Conservation (phyloP, 2,797 vertebrate genomes). For the Coregonus ussuriensis region DNA sequence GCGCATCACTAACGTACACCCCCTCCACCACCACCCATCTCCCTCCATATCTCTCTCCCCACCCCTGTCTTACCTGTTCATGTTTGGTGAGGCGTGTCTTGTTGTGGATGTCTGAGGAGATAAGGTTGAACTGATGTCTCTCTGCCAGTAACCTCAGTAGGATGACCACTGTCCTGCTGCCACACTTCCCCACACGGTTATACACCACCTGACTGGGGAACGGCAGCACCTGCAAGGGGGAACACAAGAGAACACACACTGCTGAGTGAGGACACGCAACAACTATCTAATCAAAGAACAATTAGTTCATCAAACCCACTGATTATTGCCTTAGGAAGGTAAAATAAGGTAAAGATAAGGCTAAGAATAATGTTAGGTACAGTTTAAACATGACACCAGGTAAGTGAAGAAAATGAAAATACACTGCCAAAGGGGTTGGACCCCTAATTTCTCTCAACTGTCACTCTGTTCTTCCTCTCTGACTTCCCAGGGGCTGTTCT, state of each 20-base stretch:
- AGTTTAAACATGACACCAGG: not conserved
- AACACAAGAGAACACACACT: constrained; percentile 21
- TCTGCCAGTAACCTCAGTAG: constrained; percentile 91
- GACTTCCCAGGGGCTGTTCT: not conserved
- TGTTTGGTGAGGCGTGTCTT: constrained; percentile 96
- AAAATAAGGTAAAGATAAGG: not conserved
- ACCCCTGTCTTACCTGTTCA: constrained; percentile 83
- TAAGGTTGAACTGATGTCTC: constrained; percentile 91
- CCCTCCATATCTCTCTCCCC: too few relatives aligned
- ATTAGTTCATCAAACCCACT: too few relatives aligned
- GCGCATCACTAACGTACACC: too few relatives aligned
- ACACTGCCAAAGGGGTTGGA: not conserved
- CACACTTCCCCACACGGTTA: constrained; percentile 98
- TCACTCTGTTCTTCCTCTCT: constrained; percentile 3
- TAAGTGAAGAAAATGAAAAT: not conserved
- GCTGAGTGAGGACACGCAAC: not conserved
- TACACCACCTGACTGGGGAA: constrained; percentile 99
- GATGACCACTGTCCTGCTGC: constrained; percentile 96
- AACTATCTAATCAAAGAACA: not conserved
- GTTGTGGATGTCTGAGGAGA: constrained; percentile 98
- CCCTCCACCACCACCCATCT: too few relatives aligned
- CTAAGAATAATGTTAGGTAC: too few relatives aligned
- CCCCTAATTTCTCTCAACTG: not conserved
- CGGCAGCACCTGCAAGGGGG: constrained; percentile 82
- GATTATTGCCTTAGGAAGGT: not conserved